A percentile compares a stretch with the other conserved stretches of the same genome.
phyloP scores from a whole-genome alignment of 2,113 vertebrate genomes.

The Thalassoma bifasciatum region DNA sequence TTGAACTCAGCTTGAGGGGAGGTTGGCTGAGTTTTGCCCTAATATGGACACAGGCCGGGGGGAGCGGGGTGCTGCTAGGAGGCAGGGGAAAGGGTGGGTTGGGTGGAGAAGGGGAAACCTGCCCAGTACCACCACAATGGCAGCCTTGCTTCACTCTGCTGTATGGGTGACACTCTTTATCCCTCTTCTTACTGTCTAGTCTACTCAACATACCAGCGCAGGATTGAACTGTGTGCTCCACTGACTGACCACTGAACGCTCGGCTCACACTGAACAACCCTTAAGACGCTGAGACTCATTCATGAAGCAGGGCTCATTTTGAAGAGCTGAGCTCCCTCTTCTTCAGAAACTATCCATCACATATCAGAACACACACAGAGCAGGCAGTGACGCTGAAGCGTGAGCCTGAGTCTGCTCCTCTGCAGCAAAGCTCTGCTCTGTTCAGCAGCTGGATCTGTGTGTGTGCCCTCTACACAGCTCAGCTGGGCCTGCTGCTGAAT shows the following conservation, averaged over 20 bases:
- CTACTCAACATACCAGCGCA: constrained; percentile 40
- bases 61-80: constrained; percentile 17
- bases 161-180: constrained; percentile 32
- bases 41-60: constrained; percentile 70
- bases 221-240: constrained; percentile 32
- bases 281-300: constrained; percentile 9
- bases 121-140: constrained; percentile 70
- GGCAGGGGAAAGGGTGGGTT: constrained; percentile 46
- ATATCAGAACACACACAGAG: neutral
- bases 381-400: constrained; percentile 2
- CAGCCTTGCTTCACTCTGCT: constrained; percentile 57
- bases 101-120: constrained; percentile 57
- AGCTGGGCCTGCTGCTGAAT: constrained; percentile 53
- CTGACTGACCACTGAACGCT: constrained; percentile 6
- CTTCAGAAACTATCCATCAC: neutral
- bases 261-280: constrained; percentile 14
- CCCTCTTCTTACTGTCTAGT: constrained; percentile 25
- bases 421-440: constrained; percentile 21
- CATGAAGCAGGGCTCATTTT: constrained; percentile 23
- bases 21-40: constrained; percentile 77
- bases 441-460: constrained; percentile 45
- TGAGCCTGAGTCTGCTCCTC: constrained; percentile 21
- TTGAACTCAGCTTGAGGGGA: constrained; percentile 60
- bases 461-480: constrained; percentile 31
- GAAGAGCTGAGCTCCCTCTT: neutral